Percentiles rank a stretch among this genome's conserved stretches.
phyloP scores from a whole-genome alignment of 2,797 vertebrate genomes.

The Sebastiscus albofasciatus region DNA sequence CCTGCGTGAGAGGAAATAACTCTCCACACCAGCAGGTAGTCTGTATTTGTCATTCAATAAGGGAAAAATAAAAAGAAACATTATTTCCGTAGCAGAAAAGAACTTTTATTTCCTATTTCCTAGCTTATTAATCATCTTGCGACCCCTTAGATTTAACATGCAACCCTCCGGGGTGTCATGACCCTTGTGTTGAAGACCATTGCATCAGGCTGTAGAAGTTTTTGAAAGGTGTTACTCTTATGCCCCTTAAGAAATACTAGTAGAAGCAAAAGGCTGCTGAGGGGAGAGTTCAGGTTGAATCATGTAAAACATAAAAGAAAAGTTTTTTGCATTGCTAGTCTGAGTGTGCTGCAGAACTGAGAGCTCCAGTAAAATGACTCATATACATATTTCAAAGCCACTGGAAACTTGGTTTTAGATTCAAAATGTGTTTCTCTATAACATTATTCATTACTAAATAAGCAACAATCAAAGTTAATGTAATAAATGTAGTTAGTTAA shows the following conservation, averaged over 20 bases:
- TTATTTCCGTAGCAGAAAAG: background rate
- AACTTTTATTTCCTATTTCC: background rate
- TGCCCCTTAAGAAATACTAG: background rate
- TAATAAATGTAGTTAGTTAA: background rate
- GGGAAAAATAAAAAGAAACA: no score
- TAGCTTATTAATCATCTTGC: background rate
- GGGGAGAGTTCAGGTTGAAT: background rate
- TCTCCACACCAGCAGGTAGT: no score
- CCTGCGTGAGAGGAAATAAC: no score
- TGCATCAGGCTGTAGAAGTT: background rate
- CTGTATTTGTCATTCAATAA: no score
- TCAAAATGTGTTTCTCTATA: background rate
- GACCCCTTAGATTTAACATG: background rate
- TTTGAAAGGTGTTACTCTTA: background rate
- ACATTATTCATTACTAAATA: background rate
- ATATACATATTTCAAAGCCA: background rate
- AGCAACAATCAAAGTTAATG: background rate
- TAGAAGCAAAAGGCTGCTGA: background rate
- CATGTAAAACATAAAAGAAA: background rate
- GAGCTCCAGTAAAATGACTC: background rate
- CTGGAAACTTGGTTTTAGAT: background rate
- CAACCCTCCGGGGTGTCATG: background rate
- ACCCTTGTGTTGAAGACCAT: background rate
- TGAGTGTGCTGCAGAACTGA: background rate
- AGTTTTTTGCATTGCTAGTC: background rate